A percentile compares a stretch with the other conserved stretches of the same genome.
Evolutionary conservation across 2,113 vertebrate genomes (phyloP).

Genomic region (Aythya baeri): DNA sequence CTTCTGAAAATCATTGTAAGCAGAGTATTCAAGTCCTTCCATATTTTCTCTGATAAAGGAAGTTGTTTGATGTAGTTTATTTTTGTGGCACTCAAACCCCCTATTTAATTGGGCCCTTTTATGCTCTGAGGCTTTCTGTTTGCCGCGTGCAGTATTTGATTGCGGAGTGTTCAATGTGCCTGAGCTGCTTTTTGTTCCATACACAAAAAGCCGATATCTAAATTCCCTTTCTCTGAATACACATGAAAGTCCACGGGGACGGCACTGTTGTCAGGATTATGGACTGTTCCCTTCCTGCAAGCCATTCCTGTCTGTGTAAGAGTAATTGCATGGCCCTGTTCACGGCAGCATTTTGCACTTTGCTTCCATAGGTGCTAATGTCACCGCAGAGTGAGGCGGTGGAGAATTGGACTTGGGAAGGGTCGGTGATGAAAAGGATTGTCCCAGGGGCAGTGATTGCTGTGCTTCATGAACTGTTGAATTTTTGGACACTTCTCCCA

Average conservation of each 20-base stretch:
- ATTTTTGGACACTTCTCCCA: not conserved
- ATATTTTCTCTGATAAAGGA: slow-evolving; percentile 18
- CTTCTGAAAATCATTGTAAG: slow-evolving; percentile 19
- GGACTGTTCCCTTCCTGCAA: not conserved
- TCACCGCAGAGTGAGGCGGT: not conserved
- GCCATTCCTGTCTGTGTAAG: not conserved
- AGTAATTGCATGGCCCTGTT: not conserved
- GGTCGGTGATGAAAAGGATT: not conserved
- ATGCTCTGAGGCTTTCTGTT: not conserved
- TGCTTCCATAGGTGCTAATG: not conserved
- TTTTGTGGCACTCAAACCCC: not conserved
- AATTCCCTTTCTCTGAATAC: not conserved
- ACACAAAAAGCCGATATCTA: not conserved
- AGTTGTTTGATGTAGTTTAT: slow-evolving; percentile 10
- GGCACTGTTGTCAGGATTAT: not conserved
- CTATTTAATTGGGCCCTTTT: slow-evolving; percentile 45
- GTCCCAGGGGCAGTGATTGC: not conserved
- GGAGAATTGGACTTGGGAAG: not conserved
- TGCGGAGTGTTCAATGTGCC: not conserved
- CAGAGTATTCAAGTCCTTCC: not conserved
- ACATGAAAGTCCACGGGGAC: not conserved
- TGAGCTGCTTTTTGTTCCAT: not conserved
- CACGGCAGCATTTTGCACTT: not conserved
- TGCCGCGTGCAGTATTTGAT: not conserved
- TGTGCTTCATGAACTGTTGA: not conserved